A percentile compares a stretch with the other conserved stretches of the same genome.
Conservation (phyloP, 2,888 invertebrate species). For the Acronicta leporina region DNA sequence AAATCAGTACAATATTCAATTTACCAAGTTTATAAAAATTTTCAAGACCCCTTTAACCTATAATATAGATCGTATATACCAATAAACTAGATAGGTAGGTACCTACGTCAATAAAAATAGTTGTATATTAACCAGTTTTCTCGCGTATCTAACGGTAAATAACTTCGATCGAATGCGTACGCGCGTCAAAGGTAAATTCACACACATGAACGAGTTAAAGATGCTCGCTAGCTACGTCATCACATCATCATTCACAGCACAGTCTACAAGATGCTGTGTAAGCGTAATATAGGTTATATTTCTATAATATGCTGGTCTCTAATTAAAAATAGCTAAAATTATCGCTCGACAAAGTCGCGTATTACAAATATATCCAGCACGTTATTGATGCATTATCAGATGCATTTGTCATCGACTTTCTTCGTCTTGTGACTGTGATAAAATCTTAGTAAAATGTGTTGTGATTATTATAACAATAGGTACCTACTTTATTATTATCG, state of each 20-base stretch:
- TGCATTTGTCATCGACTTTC: neutral
- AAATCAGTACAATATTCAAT: no score
- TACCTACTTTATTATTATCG: constrained; percentile 9
- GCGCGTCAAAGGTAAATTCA: constrained; percentile 24
- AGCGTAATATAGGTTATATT: constrained; percentile 43
- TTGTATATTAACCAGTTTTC: constrained; percentile 31
- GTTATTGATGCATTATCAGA: no score
- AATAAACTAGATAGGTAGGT: no score
- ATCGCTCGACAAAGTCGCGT: no score
- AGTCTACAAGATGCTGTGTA: constrained; percentile 18
- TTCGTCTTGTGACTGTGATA: constrained; percentile 3
- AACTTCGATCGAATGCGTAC: constrained; percentile 8
- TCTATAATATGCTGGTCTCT: constrained; percentile 1
- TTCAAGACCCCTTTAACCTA: no score
- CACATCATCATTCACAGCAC: neutral
- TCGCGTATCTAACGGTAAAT: constrained; percentile 39
- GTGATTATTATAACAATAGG: constrained; percentile 12
- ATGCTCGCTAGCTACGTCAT: constrained; percentile 19
- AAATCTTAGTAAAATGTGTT: constrained; percentile 6
- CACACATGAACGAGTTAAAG: constrained; percentile 14
- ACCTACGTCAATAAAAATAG: constrained; percentile 3
- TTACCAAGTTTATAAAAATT: no score
- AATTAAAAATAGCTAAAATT: neutral
- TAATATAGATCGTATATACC: no score
- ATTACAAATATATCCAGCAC: neutral